phyloP scores from a whole-genome alignment of 2,113 vertebrate species.

The Carassius auratus region DNA sequence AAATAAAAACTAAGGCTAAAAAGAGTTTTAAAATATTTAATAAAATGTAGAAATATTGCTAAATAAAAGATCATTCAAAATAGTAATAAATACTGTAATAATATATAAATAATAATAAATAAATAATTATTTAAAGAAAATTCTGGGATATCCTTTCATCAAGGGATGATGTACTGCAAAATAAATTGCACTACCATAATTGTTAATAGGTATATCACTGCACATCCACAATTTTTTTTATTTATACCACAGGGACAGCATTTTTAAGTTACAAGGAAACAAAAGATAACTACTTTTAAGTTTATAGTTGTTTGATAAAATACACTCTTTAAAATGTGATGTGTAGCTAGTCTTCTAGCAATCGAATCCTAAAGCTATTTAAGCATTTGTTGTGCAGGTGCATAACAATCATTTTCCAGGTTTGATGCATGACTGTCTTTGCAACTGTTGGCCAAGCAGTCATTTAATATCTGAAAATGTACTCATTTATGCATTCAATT shows the following conservation, averaged over 20 bases:
- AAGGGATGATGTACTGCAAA: background rate
- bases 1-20: no score
- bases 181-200: background rate
- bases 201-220: background rate
- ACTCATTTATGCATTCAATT: background rate
- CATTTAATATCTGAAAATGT: background rate
- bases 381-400: background rate
- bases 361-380: background rate
- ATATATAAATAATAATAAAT: background rate
- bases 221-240: background rate
- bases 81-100: background rate
- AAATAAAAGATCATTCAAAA: background rate
- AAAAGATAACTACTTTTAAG: background rate
- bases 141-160: background rate
- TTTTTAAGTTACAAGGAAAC: background rate
- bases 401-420: background rate
- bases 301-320: background rate
- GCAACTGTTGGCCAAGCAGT: background rate
- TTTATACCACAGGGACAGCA: background rate
- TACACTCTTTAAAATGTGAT: no score
- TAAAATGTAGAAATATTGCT: background rate
- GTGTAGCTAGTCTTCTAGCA: background rate
- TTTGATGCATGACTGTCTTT: background rate
- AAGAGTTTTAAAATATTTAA: no score
- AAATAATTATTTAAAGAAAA: background rate